Conservation (phyloP, 64 coral and sea anemone species). For the Stichodactyla helianthus region DNA sequence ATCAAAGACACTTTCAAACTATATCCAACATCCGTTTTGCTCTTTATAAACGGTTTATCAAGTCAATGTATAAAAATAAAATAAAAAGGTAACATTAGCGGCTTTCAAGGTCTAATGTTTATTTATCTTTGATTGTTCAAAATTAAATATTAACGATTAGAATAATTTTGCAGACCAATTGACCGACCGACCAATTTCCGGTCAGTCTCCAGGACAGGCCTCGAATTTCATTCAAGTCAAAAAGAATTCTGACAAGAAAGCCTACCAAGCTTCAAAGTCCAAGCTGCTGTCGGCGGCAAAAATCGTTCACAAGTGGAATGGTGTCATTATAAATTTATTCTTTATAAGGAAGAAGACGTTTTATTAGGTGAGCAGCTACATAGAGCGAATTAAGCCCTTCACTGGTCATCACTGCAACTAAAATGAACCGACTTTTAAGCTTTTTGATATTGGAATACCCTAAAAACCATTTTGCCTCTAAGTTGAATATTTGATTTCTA, state of each 20-base stretch:
- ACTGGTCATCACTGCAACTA: no score
- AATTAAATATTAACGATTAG: constrained; percentile 8
- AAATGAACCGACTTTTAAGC: no score
- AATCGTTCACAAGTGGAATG: background rate
- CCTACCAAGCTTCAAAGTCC: background rate
- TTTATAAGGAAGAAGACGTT: background rate
- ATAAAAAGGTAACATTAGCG: background rate
- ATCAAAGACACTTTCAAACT: background rate
- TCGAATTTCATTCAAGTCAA: background rate
- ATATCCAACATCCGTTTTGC: no score
- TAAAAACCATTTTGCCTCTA: background rate
- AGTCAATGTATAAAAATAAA: no score
- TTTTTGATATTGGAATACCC: background rate
- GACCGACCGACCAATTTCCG: background rate
- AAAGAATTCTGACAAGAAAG: background rate
- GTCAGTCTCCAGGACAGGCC: background rate
- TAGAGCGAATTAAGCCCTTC: background rate
- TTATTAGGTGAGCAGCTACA: background rate
- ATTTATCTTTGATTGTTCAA: background rate
- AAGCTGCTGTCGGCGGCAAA: background rate
- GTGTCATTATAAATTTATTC: background rate
- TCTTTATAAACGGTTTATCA: no score
- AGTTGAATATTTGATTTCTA: background rate
- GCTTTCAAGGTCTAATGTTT: background rate
- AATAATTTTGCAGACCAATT: constrained; percentile 2